phyloP scores from a whole-genome alignment of 2,888 invertebrate genomes.

The Tiliacea aurago region DNA sequence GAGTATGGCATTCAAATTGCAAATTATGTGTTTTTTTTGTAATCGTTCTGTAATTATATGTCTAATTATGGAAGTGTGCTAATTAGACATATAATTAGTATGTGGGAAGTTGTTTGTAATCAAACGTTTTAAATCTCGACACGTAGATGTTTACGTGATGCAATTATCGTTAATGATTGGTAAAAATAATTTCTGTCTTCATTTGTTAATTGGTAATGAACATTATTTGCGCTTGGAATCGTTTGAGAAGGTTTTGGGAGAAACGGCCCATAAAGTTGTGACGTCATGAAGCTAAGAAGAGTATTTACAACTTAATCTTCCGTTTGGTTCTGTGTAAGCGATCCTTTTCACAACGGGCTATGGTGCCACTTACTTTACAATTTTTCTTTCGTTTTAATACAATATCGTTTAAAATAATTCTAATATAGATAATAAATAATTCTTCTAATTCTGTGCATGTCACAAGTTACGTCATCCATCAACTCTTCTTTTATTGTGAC shows the following conservation, averaged over 20 bases:
- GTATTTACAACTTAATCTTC: slow-evolving; percentile 37
- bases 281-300: slow-evolving; percentile 25
- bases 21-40: slow-evolving; percentile 76
- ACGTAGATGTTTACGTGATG: slow-evolving; percentile 52
- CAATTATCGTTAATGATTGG: slow-evolving; percentile 57
- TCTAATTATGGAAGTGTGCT: slow-evolving; percentile 75
- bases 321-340: slow-evolving; percentile 9
- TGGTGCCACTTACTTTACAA: background rate
- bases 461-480: slow-evolving; percentile 25
- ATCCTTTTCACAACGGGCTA: background rate
- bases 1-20: slow-evolving; percentile 82
- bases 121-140: slow-evolving; percentile 59
- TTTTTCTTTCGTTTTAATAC: background rate
- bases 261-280: slow-evolving; percentile 21
- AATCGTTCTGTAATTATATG: slow-evolving; percentile 76
- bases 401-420: background rate
- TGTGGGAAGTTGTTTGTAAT: slow-evolving; percentile 67
- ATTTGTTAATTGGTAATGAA: slow-evolving; percentile 32
- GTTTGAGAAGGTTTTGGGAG: slow-evolving; percentile 14
- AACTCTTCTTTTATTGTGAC: slow-evolving; percentile 42
- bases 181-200: slow-evolving; percentile 42
- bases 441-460: background rate
- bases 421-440: no score
- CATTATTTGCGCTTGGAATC: slow-evolving; percentile 30
- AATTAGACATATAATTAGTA: slow-evolving; percentile 75